phyloP scores from a whole-genome alignment of 2,888 invertebrate species.

The Caenorhabditis drosophilae region DNA sequence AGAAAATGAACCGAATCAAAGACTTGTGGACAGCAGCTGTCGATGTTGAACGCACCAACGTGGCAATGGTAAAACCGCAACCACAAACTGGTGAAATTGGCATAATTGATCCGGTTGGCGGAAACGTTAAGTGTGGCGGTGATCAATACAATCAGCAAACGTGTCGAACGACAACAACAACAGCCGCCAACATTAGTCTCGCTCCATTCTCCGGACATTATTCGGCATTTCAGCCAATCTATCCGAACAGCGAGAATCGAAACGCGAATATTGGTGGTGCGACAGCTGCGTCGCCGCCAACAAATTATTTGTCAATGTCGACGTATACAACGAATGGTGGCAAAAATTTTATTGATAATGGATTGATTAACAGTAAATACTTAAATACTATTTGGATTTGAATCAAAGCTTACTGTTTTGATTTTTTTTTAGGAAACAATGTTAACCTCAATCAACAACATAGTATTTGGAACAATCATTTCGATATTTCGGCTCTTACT shows the following conservation, averaged over 20 bases:
- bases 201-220: constrained; percentile 32
- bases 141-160: not conserved
- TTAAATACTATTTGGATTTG: constrained; percentile 1
- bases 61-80: constrained; percentile 47
- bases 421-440: not conserved
- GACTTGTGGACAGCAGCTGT: constrained; percentile 20
- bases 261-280: no score
- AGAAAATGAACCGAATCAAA: constrained; percentile 55
- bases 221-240: constrained; percentile 27
- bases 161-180: not conserved
- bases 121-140: not conserved
- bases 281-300: constrained; percentile 24
- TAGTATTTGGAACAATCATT: constrained; percentile 29
- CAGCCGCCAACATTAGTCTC: constrained; percentile 12
- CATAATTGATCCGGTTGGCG: not conserved
- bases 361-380: not conserved
- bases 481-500: constrained; percentile 23
- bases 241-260: constrained; percentile 10
- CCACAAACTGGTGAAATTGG: constrained; percentile 28
- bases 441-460: no score
- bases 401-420: constrained; percentile 8
- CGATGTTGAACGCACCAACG: constrained; percentile 31
- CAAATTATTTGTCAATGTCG: constrained; percentile 26
- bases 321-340: constrained; percentile 14
- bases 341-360: not conserved